Percentiles rank a stretch among this genome's conserved stretches.
phyloP scores from a whole-genome alignment of 2,113 vertebrate species.

The Heptranchias perlo region DNA sequence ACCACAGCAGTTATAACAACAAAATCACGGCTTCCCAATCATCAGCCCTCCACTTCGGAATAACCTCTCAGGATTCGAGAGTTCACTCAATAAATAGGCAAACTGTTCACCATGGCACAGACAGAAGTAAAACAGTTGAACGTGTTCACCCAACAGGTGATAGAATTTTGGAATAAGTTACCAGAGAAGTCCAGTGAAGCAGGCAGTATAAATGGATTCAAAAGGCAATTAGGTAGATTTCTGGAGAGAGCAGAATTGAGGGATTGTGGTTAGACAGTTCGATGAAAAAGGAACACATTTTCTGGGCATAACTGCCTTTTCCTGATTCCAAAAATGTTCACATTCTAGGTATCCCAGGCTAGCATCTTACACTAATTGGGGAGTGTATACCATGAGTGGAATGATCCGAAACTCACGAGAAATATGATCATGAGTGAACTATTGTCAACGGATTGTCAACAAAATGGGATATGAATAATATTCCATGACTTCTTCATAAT shows the following conservation, averaged over 20 bases:
- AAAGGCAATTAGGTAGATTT: too few species aligned
- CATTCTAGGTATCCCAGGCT: not conserved
- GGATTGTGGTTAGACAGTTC: not conserved
- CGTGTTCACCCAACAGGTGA: not conserved
- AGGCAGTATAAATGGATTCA: not conserved
- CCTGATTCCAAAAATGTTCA: not conserved
- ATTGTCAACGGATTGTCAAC: not conserved
- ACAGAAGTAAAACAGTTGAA: too few species aligned
- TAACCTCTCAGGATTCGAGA: too few species aligned
- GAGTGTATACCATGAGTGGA: not conserved
- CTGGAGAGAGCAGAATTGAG: not conserved
- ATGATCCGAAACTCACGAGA: not conserved
- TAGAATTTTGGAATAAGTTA: not conserved
- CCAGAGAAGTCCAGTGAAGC: not conserved
- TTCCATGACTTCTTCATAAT: not conserved
- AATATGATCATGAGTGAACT: not conserved
- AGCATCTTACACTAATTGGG: not conserved
- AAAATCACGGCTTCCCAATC: too few species aligned
- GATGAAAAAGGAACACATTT: not conserved
- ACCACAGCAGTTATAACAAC: too few species aligned
- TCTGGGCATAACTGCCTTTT: not conserved
- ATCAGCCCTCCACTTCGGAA: too few species aligned
- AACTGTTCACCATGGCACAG: not conserved
- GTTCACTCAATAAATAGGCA: too few species aligned
- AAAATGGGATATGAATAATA: not conserved